Conservation (phyloP, 2,113 vertebrate genomes). For the Brachirus orientalis region DNA sequence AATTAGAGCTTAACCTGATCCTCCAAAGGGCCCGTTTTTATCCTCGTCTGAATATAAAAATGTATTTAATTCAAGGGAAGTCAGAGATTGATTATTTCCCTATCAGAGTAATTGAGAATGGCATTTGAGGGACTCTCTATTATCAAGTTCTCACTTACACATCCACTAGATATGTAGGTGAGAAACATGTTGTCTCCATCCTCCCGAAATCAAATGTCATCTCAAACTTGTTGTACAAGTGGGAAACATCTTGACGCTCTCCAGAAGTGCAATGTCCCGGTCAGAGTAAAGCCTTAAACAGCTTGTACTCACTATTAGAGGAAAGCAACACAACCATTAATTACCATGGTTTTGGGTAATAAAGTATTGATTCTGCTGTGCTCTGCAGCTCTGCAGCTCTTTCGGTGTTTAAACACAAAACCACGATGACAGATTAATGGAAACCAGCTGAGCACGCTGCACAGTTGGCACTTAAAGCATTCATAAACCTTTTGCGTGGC, state of each 20-base stretch:
- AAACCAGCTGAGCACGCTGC: slow-evolving; percentile 68
- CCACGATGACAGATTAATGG: slow-evolving; percentile 69
- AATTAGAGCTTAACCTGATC: slow-evolving; percentile 55
- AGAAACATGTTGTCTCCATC: slow-evolving; percentile 26
- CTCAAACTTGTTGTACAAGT: neutral
- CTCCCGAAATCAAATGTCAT: neutral
- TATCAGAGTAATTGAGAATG: slow-evolving; percentile 24
- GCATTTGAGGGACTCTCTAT: slow-evolving; percentile 9
- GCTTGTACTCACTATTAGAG: slow-evolving; percentile 22
- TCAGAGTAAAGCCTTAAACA: slow-evolving; percentile 25
- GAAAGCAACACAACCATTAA: slow-evolving; percentile 47
- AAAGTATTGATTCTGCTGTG: slow-evolving; percentile 60
- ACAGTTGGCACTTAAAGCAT: slow-evolving; percentile 46
- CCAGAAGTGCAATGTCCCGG: slow-evolving; percentile 17
- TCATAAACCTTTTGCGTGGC: slow-evolving; percentile 46
- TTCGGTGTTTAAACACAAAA: slow-evolving; percentile 48
- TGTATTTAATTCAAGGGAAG: neutral
- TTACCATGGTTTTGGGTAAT: slow-evolving; percentile 43
- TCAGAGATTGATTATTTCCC: slow-evolving; percentile 53
- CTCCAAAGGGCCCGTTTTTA: slow-evolving; percentile 17
- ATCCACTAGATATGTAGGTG: too few relatives aligned
- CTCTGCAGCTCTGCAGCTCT: slow-evolving; percentile 32
- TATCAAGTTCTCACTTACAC: too few relatives aligned
- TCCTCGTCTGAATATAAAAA: slow-evolving; percentile 19
- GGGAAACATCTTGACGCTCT: slow-evolving; percentile 14